A percentile compares a stretch with the other conserved stretches of the same genome.
phyloP scores from a whole-genome alignment of 2,888 invertebrate species.

The Amphipyra berbera region DNA sequence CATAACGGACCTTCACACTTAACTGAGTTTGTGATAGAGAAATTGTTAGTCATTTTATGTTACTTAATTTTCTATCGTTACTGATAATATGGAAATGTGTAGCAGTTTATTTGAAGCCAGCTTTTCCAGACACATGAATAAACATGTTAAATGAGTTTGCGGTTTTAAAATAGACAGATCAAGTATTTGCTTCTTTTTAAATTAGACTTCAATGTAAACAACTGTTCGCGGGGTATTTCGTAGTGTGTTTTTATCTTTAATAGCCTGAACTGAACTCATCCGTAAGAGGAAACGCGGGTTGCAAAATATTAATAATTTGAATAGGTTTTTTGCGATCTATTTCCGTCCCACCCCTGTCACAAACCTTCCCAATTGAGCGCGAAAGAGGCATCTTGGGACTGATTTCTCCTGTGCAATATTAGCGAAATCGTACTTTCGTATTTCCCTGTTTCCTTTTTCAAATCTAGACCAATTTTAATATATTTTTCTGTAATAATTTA shows the following conservation, averaged over 20 bases:
- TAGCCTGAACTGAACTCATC: neutral
- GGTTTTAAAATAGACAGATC: conserved; percentile 32
- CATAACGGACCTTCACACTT: conserved; percentile 37
- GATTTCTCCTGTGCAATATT: too few relatives aligned
- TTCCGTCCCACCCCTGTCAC: too few relatives aligned
- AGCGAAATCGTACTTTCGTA: too few relatives aligned
- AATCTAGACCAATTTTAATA: too few relatives aligned
- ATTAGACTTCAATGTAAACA: conserved; percentile 14
- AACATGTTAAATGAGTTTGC: conserved; percentile 43
- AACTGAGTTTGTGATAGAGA: conserved; percentile 36
- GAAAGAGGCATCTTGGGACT: too few relatives aligned
- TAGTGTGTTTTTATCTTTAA: neutral
- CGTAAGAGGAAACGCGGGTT: too few relatives aligned
- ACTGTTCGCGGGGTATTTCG: conserved; percentile 15
- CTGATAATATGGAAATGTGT: conserved; percentile 24
- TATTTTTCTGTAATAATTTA: too few relatives aligned
- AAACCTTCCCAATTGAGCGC: too few relatives aligned
- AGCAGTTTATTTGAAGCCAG: conserved; percentile 40
- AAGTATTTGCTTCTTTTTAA: conserved; percentile 42
- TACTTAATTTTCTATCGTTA: conserved; percentile 27
- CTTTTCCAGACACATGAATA: conserved; percentile 46
- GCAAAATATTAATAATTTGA: too few relatives aligned
- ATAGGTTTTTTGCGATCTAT: too few relatives aligned
- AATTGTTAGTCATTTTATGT: conserved; percentile 26
- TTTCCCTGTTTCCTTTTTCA: too few relatives aligned